These are phyloP conservation scores for Epinephelus malabaricus DNA, from an alignment of 2,797 vertebrate genomes.

Conservation along the genomic window DNA sequence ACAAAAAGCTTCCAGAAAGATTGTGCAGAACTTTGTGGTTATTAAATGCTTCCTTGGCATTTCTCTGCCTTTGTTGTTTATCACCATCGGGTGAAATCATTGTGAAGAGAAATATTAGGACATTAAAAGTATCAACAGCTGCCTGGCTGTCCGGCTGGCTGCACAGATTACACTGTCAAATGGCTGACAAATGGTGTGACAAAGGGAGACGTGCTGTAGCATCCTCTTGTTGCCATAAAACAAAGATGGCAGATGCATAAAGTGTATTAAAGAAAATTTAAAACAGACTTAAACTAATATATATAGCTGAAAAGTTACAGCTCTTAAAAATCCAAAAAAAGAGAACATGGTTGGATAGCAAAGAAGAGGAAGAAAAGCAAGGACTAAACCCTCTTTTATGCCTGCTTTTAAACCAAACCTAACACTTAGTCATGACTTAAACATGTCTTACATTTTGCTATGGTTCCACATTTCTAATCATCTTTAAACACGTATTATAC, in stretches of 20 bases:
- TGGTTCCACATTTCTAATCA: no score
- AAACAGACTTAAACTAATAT: background rate
- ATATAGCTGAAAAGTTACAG: background rate
- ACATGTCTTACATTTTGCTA: no score
- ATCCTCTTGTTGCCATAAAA: background rate
- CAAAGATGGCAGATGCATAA: background rate
- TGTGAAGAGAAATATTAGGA: slow-evolving; percentile 6
- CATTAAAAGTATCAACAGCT: background rate
- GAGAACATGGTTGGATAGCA: no score
- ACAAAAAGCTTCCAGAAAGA: background rate
- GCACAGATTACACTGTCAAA: slow-evolving; percentile 15
- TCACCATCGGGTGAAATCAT: background rate
- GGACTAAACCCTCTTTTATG: no score
- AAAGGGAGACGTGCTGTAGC: slow-evolving; percentile 8
- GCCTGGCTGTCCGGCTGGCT: background rate
- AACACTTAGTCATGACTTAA: no score
- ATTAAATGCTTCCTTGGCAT: background rate
- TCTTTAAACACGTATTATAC: no score
- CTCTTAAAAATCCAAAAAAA: background rate
- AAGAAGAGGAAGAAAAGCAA: no score
- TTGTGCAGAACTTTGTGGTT: background rate
- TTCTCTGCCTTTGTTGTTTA: background rate
- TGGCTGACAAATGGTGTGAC: slow-evolving; percentile 17
- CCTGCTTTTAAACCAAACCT: no score
- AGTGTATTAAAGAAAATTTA: background rate